Conservation (phyloP, 2,888 invertebrate genomes). For the Morpho helenor region DNA sequence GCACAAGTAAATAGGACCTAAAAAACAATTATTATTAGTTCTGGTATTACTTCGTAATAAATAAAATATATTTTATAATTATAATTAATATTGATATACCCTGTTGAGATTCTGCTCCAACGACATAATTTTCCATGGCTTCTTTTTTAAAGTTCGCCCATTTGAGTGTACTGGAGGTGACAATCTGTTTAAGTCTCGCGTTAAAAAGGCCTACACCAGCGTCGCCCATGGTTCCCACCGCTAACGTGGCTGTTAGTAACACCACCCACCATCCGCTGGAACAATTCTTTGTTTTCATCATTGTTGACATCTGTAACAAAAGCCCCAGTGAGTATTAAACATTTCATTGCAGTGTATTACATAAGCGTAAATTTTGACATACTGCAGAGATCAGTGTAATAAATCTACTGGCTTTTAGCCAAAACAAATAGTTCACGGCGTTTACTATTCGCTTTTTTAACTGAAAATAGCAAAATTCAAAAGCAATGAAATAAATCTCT, state of each 20-base stretch:
- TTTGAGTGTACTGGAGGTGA: constrained; percentile 89
- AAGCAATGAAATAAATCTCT: too few relatives aligned
- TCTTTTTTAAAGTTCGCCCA: constrained; percentile 81
- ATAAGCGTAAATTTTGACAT: constrained; percentile 7
- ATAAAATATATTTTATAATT: neutral
- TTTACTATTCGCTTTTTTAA: neutral
- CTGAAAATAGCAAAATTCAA: too few relatives aligned
- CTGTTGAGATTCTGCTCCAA: constrained; percentile 74
- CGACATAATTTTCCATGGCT: constrained; percentile 79
- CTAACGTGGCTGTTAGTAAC: constrained; percentile 54
- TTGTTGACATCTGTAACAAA: constrained; percentile 34
- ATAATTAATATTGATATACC: constrained; percentile 37
- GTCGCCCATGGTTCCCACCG: constrained; percentile 49
- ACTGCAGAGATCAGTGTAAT: constrained; percentile 15
- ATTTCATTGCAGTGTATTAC: constrained; percentile 7
- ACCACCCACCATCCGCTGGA: constrained; percentile 65
- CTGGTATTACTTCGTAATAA: neutral
- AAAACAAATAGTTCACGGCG: constrained; percentile 3
- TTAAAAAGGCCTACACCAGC: constrained; percentile 62
- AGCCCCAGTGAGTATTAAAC: neutral
- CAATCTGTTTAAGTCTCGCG: constrained; percentile 80
- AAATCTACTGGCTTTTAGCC: constrained; percentile 13
- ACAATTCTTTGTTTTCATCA: constrained; percentile 62
- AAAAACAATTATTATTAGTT: constrained; percentile 2
- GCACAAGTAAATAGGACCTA: constrained; percentile 83